Conservation (phyloP, 2,797 vertebrate species). For the Meda fulgida region DNA sequence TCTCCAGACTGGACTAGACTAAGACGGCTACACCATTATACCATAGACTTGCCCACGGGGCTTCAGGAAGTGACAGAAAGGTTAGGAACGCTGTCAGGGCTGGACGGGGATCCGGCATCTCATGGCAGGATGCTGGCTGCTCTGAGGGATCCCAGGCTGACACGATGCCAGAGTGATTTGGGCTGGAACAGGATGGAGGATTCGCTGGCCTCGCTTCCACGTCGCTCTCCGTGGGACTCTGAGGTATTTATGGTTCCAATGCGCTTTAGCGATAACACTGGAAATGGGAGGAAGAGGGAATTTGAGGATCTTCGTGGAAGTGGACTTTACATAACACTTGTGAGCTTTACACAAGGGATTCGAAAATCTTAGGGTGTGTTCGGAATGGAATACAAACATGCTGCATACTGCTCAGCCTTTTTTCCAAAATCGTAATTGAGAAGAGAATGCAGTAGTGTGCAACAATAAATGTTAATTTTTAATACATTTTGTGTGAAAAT, state of each 20-base stretch:
- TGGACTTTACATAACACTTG: not conserved
- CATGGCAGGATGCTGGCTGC: slow-evolving; percentile 53
- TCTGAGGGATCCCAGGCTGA: slow-evolving; percentile 47
- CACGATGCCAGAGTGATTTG: slow-evolving; percentile 33
- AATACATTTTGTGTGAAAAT: not conserved
- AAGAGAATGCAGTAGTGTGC: not conserved
- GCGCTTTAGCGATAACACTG: not conserved
- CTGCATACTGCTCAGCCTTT: not conserved
- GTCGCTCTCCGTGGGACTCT: slow-evolving; percentile 45
- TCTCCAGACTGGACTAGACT: slow-evolving; percentile 13
- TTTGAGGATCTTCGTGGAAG: not conserved
- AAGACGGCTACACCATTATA: not conserved
- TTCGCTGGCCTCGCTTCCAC: slow-evolving; percentile 30
- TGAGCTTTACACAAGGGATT: slow-evolving; percentile 2
- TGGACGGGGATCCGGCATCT: slow-evolving; percentile 29
- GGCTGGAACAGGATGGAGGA: slow-evolving; percentile 50
- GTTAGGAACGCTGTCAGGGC: slow-evolving; percentile 29
- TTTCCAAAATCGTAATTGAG: not conserved
- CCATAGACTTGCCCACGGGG: not conserved
- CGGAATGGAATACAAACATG: slow-evolving; percentile 1
- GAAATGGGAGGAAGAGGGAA: not conserved
- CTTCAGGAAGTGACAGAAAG: slow-evolving; percentile 19
- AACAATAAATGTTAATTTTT: not conserved
- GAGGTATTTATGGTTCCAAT: slow-evolving; percentile 54
- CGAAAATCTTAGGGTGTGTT: slow-evolving; percentile 5